A percentile compares a stretch with the other conserved stretches of the same genome.
Evolutionary conservation across 2,888 invertebrate genomes (phyloP).

Genomic region (Tiphia femorata): DNA sequence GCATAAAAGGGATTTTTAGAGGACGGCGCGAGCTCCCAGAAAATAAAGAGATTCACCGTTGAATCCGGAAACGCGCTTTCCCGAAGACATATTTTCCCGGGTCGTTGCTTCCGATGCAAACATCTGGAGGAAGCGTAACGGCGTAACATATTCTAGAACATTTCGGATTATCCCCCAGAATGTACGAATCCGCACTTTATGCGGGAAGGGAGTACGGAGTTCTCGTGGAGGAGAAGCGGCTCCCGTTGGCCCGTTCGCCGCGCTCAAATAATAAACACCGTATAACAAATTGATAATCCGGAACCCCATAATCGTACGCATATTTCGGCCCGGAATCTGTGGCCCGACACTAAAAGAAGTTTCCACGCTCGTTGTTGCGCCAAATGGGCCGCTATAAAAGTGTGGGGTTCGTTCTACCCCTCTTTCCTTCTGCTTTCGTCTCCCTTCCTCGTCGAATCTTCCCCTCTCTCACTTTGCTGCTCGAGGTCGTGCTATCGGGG

Average conservation of each 20-base stretch:
- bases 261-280: slow-evolving; percentile 62
- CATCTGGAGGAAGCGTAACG: slow-evolving; percentile 27
- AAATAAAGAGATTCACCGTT: too few species aligned
- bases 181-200: slow-evolving; percentile 20
- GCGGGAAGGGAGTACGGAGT: background rate
- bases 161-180: slow-evolving; percentile 27
- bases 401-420: slow-evolving; percentile 49
- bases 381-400: slow-evolving; percentile 69
- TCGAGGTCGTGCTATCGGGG: background rate
- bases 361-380: slow-evolving; percentile 69
- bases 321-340: slow-evolving; percentile 65
- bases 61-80: background rate
- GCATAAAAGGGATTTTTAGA: too few species aligned
- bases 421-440: slow-evolving; percentile 18
- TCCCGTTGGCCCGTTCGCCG: slow-evolving; percentile 19
- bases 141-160: slow-evolving; percentile 25
- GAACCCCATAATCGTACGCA: slow-evolving; percentile 64
- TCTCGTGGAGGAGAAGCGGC: slow-evolving; percentile 4
- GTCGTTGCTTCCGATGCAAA: slow-evolving; percentile 11
- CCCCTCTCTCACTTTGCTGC: slow-evolving; percentile 17
- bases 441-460: slow-evolving; percentile 15
- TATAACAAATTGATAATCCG: slow-evolving; percentile 68
- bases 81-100: background rate
- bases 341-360: slow-evolving; percentile 65
- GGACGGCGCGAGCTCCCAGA: too few species aligned